Percentiles rank a stretch among this genome's conserved stretches.
Evolutionary conservation across 2,113 vertebrate species (phyloP).

Genomic region (Anoplopoma fimbria): DNA sequence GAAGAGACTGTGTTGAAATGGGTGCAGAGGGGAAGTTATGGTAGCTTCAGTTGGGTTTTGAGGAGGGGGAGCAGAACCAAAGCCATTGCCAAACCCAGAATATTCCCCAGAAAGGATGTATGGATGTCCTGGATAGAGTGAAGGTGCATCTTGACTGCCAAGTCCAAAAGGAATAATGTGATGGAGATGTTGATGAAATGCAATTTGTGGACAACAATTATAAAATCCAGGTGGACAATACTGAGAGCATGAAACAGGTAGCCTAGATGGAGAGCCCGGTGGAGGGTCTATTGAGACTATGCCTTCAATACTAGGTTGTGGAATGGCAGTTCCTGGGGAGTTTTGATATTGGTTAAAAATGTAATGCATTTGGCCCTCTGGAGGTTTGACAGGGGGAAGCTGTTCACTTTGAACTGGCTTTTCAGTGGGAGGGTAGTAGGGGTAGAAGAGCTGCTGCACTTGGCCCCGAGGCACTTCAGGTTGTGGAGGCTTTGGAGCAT

Average conservation of each 20-base stretch:
- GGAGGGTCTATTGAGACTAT: neutral
- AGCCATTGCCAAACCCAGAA: neutral
- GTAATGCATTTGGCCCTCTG: too few species aligned
- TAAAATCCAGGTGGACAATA: conserved; percentile 52
- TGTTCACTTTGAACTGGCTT: too few species aligned
- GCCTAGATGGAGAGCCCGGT: too few species aligned
- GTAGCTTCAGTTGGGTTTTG: conserved; percentile 1
- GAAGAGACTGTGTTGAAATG: neutral
- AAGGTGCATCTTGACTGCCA: neutral
- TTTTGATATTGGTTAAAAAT: too few species aligned
- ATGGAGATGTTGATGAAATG: conserved; percentile 75
- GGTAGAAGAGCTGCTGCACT: neutral
- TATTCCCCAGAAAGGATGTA: neutral
- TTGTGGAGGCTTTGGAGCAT: neutral
- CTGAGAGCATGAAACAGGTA: conserved; percentile 49
- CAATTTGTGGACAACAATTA: conserved; percentile 71
- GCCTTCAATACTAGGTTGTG: too few species aligned
- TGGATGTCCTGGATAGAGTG: conserved; percentile 4
- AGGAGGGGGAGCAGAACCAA: neutral
- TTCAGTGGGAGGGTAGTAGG: too few species aligned
- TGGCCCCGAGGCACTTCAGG: neutral
- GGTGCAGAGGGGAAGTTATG: neutral
- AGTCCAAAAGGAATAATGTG: conserved; percentile 44
- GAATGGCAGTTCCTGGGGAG: too few species aligned
- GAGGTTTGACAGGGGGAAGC: too few species aligned